A percentile compares a stretch with the other conserved stretches of the same genome.
Conservation (phyloP, 2,797 vertebrate genomes). For the Natrix natrix region DNA sequence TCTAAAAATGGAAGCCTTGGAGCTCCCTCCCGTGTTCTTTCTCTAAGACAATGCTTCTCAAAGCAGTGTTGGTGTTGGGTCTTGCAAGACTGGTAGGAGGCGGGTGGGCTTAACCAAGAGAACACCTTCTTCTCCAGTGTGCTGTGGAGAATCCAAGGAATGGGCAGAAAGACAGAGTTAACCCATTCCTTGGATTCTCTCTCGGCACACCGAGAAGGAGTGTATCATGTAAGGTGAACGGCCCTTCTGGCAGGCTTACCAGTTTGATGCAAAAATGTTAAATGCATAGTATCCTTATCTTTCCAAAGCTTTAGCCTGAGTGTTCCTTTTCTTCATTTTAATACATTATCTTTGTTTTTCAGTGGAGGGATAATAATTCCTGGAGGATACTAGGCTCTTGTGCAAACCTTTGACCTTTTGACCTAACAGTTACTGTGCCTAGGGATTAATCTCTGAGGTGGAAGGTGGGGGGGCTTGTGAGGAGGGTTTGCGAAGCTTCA, state of each 20-base stretch:
- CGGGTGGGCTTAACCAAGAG: background rate
- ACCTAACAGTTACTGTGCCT: background rate
- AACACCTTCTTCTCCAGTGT: background rate
- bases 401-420: background rate
- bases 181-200: too few relatives aligned
- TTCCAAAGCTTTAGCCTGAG: background rate
- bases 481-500: background rate
- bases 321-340: background rate
- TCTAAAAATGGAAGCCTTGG: background rate
- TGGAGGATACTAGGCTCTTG: background rate
- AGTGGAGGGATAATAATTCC: background rate
- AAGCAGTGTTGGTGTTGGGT: background rate
- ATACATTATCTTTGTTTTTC: background rate
- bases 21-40: background rate
- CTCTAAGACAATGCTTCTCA: background rate
- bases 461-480: background rate
- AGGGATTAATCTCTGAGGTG: background rate
- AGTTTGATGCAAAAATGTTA: background rate
- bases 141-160: too few relatives aligned
- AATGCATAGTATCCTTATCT: background rate
- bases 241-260: background rate
- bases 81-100: background rate
- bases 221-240: too few relatives aligned
- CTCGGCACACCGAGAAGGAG: too few relatives aligned
- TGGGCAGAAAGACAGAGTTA: too few relatives aligned